These are phyloP conservation scores for Noctua pronuba DNA, from an alignment of 2,888 invertebrate species.

Conservation along the genomic window DNA sequence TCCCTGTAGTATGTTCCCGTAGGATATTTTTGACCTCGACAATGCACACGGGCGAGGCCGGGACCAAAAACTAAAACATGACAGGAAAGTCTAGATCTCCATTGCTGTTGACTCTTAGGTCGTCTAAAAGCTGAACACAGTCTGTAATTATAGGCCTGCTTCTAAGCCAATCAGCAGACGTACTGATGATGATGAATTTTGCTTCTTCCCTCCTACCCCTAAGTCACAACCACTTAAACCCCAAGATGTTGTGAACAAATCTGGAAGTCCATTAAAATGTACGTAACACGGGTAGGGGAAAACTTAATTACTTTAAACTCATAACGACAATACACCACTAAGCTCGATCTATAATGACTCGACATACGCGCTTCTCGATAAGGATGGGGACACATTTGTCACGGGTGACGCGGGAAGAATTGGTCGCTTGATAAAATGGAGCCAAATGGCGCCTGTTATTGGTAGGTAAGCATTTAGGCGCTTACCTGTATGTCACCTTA, in stretches of 20 bases:
- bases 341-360: slow-evolving; percentile 42
- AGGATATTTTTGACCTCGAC: background rate
- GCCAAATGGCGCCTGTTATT: background rate
- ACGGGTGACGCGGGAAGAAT: background rate
- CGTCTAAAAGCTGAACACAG: background rate
- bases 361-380: slow-evolving; percentile 42
- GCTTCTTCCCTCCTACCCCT: background rate
- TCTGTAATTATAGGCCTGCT: background rate
- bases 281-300: slow-evolving; percentile 37
- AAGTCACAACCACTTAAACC: slow-evolving; percentile 41
- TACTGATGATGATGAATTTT: slow-evolving; percentile 12
- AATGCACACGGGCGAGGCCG: background rate
- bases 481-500: background rate
- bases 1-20: background rate
- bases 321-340: slow-evolving; percentile 44
- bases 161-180: background rate
- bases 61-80: background rate
- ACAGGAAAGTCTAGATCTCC: background rate
- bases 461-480: background rate
- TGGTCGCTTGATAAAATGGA: background rate
- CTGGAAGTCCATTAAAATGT: slow-evolving; percentile 55
- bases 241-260: slow-evolving; percentile 43
- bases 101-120: too few relatives aligned
- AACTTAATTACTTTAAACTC: slow-evolving; percentile 55
- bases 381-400: slow-evolving; percentile 25